Base-by-base conservation (phyloP, 2,113 vertebrate genomes). In the Lagopus muta region DNA sequence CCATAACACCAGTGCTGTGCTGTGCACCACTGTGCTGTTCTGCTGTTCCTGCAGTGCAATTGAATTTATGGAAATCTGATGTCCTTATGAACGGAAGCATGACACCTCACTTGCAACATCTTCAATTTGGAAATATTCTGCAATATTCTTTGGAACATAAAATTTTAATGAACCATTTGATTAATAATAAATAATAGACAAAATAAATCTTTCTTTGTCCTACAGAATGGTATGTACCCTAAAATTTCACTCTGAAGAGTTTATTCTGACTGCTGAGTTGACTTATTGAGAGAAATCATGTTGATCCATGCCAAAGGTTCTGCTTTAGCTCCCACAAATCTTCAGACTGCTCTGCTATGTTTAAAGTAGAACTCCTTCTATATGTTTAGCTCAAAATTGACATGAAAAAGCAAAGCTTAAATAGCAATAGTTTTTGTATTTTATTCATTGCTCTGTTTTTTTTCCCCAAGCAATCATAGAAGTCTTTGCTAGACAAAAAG, bases 151-250 rank as follows among this genome's bases (percentile, higher is more conserved):
- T 83, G 24, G 11, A 21, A 96, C 25, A 50, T 95, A 73, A 10
- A 94, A 81, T 85, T 94, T 83, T 92, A 95, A 92, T 94, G 54
- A 88, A 54, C 3, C 4, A 69, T 93, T 40, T 77, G 27, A 76
- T 90, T 89, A 96, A 96, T 85, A 94, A 86, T 71, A 82, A 85
- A 93, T 96, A 85, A 70, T 42, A 28, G 16, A 7, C 10, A 92
- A 95, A 86, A 62, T 95, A 94, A 94, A 94, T 74, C 50, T 66
- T 32, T 81, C 82, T 94, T 91, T 64, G 28, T 77, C 7, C 24
- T 57, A 66, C 27, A 47, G 40, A 92, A 72, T 30, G 11, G 11
- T 80, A 43, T 94, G 3, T 88, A 81, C 85, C 10, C 77, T 96
- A 89, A 93, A 79, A 21, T 42, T 75, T 6, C 16, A 64, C 22